phyloP scores from a whole-genome alignment of 2,113 vertebrate species.

The Cervus canadensis region DNA sequence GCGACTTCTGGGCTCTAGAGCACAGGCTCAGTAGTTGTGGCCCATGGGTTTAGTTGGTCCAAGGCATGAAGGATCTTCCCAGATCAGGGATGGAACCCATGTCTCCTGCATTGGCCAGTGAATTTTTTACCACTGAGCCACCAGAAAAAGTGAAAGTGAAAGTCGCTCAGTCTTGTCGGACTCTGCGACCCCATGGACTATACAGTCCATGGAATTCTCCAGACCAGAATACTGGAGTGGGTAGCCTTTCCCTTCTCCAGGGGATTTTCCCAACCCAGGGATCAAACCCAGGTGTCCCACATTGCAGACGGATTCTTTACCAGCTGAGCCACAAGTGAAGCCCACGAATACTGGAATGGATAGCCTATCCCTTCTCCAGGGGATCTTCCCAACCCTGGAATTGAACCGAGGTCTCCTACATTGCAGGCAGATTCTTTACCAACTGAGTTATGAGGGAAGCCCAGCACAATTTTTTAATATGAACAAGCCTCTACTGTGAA shows the following conservation, averaged over 20 bases:
- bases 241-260: not conserved
- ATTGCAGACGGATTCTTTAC: not conserved
- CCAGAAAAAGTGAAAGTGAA: not conserved
- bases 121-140: not conserved
- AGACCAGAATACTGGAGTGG: not conserved
- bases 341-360: not conserved
- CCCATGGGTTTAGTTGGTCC: not conserved
- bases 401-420: not conserved
- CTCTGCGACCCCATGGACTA: not conserved
- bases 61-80: not conserved
- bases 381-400: rapidly evolving
- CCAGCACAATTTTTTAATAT: not conserved
- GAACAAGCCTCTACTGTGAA: not conserved
- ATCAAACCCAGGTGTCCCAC: not conserved
- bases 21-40: not conserved
- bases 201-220: not conserved
- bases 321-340: not conserved
- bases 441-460: not conserved
- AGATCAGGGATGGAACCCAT: not conserved
- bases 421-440: not conserved
- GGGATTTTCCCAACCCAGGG: not conserved
- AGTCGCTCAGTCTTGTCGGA: rapidly evolving
- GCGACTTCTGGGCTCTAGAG: not conserved
- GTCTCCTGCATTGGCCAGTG: not conserved
- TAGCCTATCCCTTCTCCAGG: not conserved